Base-by-base conservation (phyloP, 2,888 invertebrate species). In the Mimumesa dahlbomi region DNA sequence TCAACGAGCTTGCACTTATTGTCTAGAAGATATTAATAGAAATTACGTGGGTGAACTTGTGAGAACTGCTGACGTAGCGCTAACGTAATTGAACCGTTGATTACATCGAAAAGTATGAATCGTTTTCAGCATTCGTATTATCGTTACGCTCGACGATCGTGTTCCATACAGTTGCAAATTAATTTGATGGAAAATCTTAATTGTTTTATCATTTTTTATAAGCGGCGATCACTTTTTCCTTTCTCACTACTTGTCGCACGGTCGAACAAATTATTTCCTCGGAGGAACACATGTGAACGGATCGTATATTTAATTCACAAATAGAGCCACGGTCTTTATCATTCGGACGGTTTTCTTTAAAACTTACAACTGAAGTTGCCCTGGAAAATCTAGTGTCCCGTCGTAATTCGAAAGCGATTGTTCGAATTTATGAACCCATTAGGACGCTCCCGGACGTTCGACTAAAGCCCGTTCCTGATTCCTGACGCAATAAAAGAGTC, bases 391-490 rank as follows among this genome's bases (percentile, higher is more conserved):
- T 76, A 74, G 52, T 73, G 77, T 75, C 56, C 66, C 59, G 56
- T 69, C 77, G 83, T 82, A 82, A 83, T 82, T 82, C 81, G 78
- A 82, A 82, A 82, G 75, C 79, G 74, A 79, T 79, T 79, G 72
- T 58, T 66, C 66, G 65, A 79, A 79, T 80, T 80, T 80, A 80
- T 79, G 79, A 79, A 79, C 46, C 79, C 73, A 79, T 80, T 80
- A 73, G 71, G 43, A 38, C 21, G 66, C 59, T 25, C 34, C 65
- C 43, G 56, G 67, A 77, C 77, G 53, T 73, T 75, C 77, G 56
- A 52, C 71, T 59, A 75, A 75, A 77, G 77, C 77, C 36, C 58
- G 53, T 66, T 61, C 67, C 43, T 77, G 79, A 79, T 77, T 77
- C 73, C 77, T 73, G 62, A 61, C 49, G 79, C 75, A 71, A 77